Conservation (phyloP, 2,113 vertebrate genomes). For the Protomyctophum bolini region DNA sequence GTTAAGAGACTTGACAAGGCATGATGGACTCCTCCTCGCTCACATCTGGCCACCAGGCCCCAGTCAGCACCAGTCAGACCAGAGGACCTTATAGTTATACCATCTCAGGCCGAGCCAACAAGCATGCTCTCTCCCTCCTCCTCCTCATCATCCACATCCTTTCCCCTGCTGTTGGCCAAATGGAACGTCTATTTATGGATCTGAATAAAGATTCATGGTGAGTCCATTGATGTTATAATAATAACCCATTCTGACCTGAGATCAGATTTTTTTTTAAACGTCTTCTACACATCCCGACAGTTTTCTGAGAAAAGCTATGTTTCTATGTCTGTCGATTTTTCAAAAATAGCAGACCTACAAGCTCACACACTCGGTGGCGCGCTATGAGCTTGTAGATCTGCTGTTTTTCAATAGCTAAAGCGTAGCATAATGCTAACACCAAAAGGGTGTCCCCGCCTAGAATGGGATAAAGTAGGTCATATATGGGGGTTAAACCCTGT, state of each 20-base stretch:
- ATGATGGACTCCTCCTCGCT: slow-evolving; percentile 41
- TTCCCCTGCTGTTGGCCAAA: slow-evolving; percentile 47
- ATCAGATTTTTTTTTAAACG: no score
- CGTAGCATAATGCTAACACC: no score
- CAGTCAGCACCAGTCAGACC: slow-evolving; percentile 28
- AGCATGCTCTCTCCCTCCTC: slow-evolving; percentile 17
- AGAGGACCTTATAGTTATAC: slow-evolving; percentile 24
- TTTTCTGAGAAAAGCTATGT: no score
- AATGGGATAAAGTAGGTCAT: slow-evolving; percentile 38
- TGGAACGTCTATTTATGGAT: slow-evolving; percentile 57
- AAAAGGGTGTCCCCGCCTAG: no score
- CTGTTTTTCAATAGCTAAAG: no score
- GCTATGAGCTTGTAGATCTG: no score
- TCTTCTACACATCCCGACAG: no score
- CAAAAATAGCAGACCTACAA: no score
- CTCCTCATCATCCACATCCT: slow-evolving; percentile 58
- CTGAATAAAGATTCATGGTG: slow-evolving; percentile 32
- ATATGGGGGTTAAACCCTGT: slow-evolving; percentile 27
- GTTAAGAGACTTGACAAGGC: slow-evolving; percentile 17
- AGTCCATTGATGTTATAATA: not conserved
- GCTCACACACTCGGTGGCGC: no score
- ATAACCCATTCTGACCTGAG: no score
- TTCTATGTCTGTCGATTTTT: no score
- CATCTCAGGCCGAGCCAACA: slow-evolving; percentile 23
- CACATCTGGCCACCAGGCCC: slow-evolving; percentile 69